A percentile compares a stretch with the other conserved stretches of the same genome.
Conservation (phyloP, 2,797 vertebrate genomes). For the Pseudochirops cupreus region DNA sequence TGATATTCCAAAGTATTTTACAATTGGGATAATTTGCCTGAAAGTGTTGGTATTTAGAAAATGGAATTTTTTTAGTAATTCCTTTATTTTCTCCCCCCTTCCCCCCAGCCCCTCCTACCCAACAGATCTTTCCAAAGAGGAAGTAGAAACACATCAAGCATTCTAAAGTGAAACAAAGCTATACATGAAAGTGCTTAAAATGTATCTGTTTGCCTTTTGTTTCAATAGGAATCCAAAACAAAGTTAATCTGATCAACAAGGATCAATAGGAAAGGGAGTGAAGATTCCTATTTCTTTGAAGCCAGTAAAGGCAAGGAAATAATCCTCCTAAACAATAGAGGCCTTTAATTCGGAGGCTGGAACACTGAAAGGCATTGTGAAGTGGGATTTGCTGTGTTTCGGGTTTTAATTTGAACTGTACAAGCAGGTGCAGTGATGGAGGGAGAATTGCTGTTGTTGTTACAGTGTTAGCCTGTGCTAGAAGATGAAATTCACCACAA, state of each 20-base stretch:
- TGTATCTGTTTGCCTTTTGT: conserved; percentile 86
- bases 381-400: conserved; percentile 94
- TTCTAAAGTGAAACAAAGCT: conserved; percentile 76
- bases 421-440: conserved; percentile 92
- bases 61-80: conserved; percentile 83
- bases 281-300: conserved; percentile 88
- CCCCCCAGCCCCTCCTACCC: conserved; percentile 64
- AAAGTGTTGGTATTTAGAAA: conserved; percentile 82
- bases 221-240: conserved; percentile 87
- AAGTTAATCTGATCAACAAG: conserved; percentile 88
- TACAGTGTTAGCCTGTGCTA: conserved; percentile 84
- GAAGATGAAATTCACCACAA: conserved; percentile 76
- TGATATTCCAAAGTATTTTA: conserved; percentile 79
- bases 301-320: conserved; percentile 84
- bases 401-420: conserved; percentile 93
- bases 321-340: conserved; percentile 87
- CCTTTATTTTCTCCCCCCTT: conserved; percentile 78
- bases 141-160: conserved; percentile 63
- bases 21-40: conserved; percentile 83
- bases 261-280: conserved; percentile 87
- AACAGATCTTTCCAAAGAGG: conserved; percentile 81
- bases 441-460: conserved; percentile 88
- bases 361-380: conserved; percentile 91
- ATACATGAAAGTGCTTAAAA: conserved; percentile 81
- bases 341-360: conserved; percentile 84